A percentile compares a stretch with the other conserved stretches of the same genome.
These are phyloP conservation scores for Carcinoscorpius rotundicauda DNA, from an alignment of 1,140 invertebrate species.

Conservation along the genomic window DNA sequence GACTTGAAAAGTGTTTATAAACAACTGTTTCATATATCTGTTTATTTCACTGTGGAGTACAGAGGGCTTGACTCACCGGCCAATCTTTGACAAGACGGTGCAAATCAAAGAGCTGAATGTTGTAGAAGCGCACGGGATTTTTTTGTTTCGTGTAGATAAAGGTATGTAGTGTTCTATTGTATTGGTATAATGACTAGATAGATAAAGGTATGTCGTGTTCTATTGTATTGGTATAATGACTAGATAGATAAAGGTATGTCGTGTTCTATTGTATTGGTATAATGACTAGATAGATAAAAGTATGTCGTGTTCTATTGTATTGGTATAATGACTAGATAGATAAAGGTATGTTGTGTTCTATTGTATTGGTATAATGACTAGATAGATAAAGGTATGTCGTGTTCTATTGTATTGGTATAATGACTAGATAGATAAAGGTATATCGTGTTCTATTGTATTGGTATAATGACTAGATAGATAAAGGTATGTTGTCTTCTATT, in stretches of 20 bases:
- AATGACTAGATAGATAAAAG: slow-evolving; percentile 39
- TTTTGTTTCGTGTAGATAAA: slow-evolving; percentile 51
- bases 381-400: slow-evolving; percentile 41
- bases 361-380: no score
- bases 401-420: no score
- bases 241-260: slow-evolving; percentile 41
- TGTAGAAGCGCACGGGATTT: slow-evolving; percentile 56
- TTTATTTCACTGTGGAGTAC: slow-evolving; percentile 10
- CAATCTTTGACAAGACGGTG: slow-evolving; percentile 56
- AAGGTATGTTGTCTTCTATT: slow-evolving; percentile 32
- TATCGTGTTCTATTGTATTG: no score
- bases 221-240: no score
- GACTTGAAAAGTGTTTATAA: no score
- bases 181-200: no score
- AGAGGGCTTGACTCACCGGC: slow-evolving; percentile 46
- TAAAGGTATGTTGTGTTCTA: slow-evolving; percentile 35
- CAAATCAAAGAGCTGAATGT: slow-evolving; percentile 53
- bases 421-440: slow-evolving; percentile 41
- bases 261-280: no score
- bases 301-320: slow-evolving; percentile 17
- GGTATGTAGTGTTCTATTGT: slow-evolving; percentile 27
- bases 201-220: slow-evolving; percentile 35
- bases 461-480: slow-evolving; percentile 32
- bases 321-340: slow-evolving; percentile 28
- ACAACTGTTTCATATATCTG: no score